Evolutionary conservation across 2,797 vertebrate genomes (phyloP).

Genomic region (Picus viridis): DNA sequence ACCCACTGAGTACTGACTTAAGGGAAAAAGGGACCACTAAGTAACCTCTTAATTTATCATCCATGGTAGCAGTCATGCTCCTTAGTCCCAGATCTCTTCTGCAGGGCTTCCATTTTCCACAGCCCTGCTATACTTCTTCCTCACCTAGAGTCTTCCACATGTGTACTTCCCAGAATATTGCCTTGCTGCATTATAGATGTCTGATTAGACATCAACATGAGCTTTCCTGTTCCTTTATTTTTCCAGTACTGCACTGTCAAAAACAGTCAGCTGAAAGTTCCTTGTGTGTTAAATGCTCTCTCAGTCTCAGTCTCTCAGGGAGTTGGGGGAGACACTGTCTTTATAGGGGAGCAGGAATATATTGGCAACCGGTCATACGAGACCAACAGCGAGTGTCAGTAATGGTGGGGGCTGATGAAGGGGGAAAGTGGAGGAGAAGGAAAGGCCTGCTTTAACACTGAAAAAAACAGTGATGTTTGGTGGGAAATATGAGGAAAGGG

Average conservation of each 20-base stretch:
- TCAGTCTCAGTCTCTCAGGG: not conserved
- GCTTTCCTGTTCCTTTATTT: not conserved
- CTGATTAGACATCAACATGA: not conserved
- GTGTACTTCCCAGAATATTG: rapidly evolving
- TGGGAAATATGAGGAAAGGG: not conserved
- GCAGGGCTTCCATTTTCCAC: not conserved
- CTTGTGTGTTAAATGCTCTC: not conserved
- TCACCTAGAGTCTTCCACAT: not conserved
- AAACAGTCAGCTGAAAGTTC: not conserved
- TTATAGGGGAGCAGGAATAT: not conserved
- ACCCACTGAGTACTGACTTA: not conserved
- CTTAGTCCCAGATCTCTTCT: not conserved
- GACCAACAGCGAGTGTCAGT: not conserved
- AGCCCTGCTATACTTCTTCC: not conserved
- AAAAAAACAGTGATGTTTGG: not conserved
- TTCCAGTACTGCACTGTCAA: not conserved
- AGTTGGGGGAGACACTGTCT: not conserved
- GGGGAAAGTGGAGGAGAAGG: not conserved
- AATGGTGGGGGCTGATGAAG: not conserved
- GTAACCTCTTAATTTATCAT: not conserved
- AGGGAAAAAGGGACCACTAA: not conserved
- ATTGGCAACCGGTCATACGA: rapidly evolving
- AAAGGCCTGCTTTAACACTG: not conserved
- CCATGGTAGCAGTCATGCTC: not conserved
- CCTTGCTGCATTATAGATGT: not conserved